Conservation (phyloP, 2,113 vertebrate species). For the mouse (Mus musculus) region DNA sequence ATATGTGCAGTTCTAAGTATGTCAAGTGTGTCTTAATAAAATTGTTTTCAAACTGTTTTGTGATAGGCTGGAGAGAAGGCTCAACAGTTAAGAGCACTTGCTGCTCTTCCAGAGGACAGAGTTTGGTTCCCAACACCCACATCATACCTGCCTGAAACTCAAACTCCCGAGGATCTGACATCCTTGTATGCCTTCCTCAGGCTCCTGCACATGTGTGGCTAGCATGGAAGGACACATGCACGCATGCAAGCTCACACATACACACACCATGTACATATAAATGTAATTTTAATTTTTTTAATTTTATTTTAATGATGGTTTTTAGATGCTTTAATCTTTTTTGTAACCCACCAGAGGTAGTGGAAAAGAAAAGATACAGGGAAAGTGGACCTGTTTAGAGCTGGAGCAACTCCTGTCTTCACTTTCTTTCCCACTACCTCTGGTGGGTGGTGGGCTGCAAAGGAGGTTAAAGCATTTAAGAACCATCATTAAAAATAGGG, state of each 20-base stretch:
- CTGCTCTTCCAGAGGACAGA: background rate
- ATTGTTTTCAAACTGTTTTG: conserved; percentile 11
- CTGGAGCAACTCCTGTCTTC: too few relatives aligned
- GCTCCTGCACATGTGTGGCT: background rate
- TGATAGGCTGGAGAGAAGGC: background rate
- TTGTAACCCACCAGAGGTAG: too few relatives aligned
- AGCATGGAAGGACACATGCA: background rate
- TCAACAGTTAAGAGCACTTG: background rate
- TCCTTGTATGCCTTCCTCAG: background rate
- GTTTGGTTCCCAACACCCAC: background rate
- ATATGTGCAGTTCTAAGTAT: background rate
- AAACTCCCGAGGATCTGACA: background rate
- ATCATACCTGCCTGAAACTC: background rate
- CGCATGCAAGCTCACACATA: too few relatives aligned
- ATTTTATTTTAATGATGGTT: too few relatives aligned
- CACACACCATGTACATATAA: background rate
- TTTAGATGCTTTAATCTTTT: too few relatives aligned
- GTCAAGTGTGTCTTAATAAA: background rate
- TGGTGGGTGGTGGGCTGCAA: too few relatives aligned
- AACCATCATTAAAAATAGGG: too few relatives aligned
- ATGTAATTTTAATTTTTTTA: background rate
- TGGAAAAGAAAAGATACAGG: too few relatives aligned
- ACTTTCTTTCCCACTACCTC: too few relatives aligned
- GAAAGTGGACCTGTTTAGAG: too few relatives aligned
- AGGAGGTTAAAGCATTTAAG: too few relatives aligned